phyloP scores from a whole-genome alignment of 2,888 invertebrate species.

The Didymodactylos carnosus region DNA sequence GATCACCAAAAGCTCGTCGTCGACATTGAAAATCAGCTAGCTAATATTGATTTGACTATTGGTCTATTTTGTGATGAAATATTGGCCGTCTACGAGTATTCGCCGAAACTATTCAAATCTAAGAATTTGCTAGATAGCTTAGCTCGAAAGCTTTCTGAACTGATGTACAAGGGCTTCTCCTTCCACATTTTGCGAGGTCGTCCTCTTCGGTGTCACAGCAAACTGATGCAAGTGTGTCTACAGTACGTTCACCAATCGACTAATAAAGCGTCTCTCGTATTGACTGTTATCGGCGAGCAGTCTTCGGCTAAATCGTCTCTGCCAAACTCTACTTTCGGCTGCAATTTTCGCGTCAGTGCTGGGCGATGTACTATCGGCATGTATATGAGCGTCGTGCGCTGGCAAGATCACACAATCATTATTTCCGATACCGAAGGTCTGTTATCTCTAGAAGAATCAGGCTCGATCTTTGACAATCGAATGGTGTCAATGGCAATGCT shows the following conservation, averaged over 20 bases:
- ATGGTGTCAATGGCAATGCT: constrained; percentile 1
- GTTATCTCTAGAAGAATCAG: not conserved
- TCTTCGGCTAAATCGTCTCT: constrained; percentile 2
- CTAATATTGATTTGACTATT: not conserved
- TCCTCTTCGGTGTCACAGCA: not conserved
- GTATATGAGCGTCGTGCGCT: not conserved
- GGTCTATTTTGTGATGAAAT: not conserved
- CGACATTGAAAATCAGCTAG: not conserved
- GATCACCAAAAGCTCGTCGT: not conserved
- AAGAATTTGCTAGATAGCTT: not conserved
- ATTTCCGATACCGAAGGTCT: constrained; percentile 3
- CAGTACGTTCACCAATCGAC: not conserved
- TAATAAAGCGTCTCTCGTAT: not conserved
- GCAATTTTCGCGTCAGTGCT: constrained; percentile 2
- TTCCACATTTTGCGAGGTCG: not conserved
- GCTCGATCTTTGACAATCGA: constrained; percentile 3
- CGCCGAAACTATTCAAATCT: not conserved
- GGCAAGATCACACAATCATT: not conserved
- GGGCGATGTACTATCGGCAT: constrained; percentile 6
- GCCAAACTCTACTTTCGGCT: constrained; percentile 2
- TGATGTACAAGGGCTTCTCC: not conserved
- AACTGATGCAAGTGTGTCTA: not conserved
- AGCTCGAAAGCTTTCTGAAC: fast-evolving
- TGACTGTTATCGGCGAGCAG: constrained; percentile 5
- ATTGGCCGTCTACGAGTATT: not conserved